These are phyloP conservation scores for Mycogona germanica DNA, from an alignment of 2,888 invertebrate species.

Conservation along the genomic window DNA sequence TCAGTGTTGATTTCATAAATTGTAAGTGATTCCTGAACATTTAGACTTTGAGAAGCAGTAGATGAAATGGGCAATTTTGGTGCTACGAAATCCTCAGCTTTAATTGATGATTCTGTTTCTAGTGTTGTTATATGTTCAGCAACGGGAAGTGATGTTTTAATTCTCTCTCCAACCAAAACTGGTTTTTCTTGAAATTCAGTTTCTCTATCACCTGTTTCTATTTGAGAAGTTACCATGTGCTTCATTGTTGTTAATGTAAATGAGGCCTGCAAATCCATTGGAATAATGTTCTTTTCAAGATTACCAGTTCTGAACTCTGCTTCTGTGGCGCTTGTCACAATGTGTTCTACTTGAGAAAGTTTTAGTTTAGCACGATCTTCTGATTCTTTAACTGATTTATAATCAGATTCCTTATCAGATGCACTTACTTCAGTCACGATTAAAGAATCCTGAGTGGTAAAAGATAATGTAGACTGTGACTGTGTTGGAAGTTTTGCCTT, in stretches of 20 bases:
- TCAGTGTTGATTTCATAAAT: constrained; percentile 17
- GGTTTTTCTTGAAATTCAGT: constrained; percentile 14
- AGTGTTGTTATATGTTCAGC: constrained; percentile 27
- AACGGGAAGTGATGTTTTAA: constrained; percentile 22
- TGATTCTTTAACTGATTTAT: constrained; percentile 6
- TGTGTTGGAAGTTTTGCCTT: constrained; percentile 9
- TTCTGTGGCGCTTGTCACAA: constrained; percentile 9
- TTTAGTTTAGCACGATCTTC: constrained; percentile 16
- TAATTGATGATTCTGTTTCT: constrained; percentile 28
- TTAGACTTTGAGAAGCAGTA: neutral
- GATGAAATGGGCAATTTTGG: constrained; percentile 13
- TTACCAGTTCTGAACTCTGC: constrained; percentile 15
- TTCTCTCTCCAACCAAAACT: constrained; percentile 18
- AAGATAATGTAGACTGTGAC: constrained; percentile 21
- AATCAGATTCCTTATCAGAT: constrained; percentile 19
- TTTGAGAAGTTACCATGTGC: constrained; percentile 21
- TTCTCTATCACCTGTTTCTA: constrained; percentile 20
- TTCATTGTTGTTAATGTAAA: constrained; percentile 22
- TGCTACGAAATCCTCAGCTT: constrained; percentile 6
- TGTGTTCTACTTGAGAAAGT: constrained; percentile 18
- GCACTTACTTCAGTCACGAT: constrained; percentile 24
- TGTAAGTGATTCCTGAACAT: constrained; percentile 13
- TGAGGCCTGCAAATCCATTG: constrained; percentile 21
- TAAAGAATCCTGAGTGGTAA: constrained; percentile 26
- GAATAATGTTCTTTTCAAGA: constrained; percentile 16